Evolutionary conservation across 2,113 vertebrate genomes (phyloP), one percentile per base, ranked within the genome.

Genomic region (Podocnemis expansa): DNA sequence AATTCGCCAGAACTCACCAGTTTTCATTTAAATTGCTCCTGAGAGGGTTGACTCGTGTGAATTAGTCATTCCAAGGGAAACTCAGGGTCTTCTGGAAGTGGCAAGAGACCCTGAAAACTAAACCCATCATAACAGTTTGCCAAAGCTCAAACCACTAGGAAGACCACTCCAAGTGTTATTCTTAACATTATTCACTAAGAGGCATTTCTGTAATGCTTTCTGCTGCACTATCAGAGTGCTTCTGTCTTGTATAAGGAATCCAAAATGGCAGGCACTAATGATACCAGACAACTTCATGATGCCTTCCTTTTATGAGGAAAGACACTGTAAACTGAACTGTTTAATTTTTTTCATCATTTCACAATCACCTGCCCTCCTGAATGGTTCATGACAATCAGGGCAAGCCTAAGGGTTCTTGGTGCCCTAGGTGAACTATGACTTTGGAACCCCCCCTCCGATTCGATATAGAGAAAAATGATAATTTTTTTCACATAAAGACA

Each of bases 21-120:
- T 5, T 4, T 82, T 82, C 45, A 12, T 24, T 19, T 75, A 12
- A 45, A 58, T 88, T 93, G 27, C 8, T 83, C 89, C 78, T 17
- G 31, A 52, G 76, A 17, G 34, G 47, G 29, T 90, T 94, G 47
- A 56, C 88, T 88, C 47, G 70, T 60, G 2, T 31, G 10, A 24
- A 5, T 89, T 63, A 91, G 80, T 87, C 89, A 79, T 24, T 81
- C 54, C 25, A 1, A 83, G 47, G 54, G 70, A 90, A 96, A 93
- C 93, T 43, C 25, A 80, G 76, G 47, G 83, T 54, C 22, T 24
- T 25, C 51, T 19, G 38, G 91, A 96, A 93, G 87, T 4, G n/a
- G 60, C 63, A 94, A 93, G 84, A 85, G 87, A 93, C 25, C 54
- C 41, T 75, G 85, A 89, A 87, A 93, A 5, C 25, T 8, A 54